A percentile compares a stretch with the other conserved stretches of the same genome.
phyloP scores from a whole-genome alignment of 2,797 vertebrate genomes.

The Ctenosaura bakeri region DNA sequence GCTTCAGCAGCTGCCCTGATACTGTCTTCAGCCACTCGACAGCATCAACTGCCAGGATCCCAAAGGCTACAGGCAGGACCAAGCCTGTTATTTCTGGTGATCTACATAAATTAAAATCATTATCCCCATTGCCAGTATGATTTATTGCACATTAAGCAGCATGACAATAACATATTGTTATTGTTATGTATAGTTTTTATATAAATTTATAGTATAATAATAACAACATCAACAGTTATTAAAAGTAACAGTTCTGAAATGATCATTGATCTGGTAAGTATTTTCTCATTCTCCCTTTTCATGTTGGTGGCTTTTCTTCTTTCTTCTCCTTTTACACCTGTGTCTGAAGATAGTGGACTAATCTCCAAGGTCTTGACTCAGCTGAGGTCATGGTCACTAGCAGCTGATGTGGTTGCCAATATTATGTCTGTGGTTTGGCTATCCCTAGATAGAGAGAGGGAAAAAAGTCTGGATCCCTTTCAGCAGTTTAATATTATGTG shows the following conservation, averaged over 20 bases:
- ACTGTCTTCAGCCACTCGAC: no score
- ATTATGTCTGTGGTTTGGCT: background rate
- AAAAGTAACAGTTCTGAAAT: no score
- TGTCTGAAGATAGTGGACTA: background rate
- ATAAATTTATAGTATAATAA: no score
- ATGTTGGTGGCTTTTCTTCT: background rate
- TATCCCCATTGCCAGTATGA: background rate
- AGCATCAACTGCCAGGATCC: background rate
- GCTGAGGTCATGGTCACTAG: background rate
- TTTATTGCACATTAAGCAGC: background rate
- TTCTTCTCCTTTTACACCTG: background rate
- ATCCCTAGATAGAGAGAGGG: background rate
- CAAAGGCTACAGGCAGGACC: background rate
- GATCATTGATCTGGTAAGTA: background rate
- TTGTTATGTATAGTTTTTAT: no score
- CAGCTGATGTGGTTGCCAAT: background rate
- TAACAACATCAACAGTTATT: no score
- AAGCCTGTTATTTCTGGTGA: background rate
- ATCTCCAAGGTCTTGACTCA: background rate
- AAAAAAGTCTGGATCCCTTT: background rate
- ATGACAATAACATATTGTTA: background rate
- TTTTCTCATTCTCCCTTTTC: background rate
- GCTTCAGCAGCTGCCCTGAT: background rate
- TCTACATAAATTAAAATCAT: background rate
- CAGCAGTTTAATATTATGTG: background rate